These are phyloP conservation scores for Protonemura montana DNA, from an alignment of 2,888 invertebrate genomes.

Conservation along the genomic window DNA sequence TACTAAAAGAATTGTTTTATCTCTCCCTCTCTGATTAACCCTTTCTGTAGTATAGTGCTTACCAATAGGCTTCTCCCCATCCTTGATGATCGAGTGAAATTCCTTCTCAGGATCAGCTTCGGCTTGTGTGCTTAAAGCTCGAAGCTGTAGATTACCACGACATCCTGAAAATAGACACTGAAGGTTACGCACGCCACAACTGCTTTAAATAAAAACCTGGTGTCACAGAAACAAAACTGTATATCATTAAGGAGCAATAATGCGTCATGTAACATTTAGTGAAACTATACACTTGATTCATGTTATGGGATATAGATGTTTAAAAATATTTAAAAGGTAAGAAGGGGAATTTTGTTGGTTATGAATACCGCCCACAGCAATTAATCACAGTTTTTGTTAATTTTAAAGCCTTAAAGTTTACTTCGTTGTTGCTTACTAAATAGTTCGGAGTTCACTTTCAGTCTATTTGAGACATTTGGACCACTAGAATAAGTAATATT, in stretches of 20 bases:
- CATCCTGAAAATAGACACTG: too few relatives aligned
- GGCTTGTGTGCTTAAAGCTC: constrained; percentile 51
- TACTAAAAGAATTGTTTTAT: too few relatives aligned
- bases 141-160: not conserved
- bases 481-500: not conserved
- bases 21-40: too few relatives aligned
- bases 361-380: not conserved
- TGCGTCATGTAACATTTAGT: too few relatives aligned
- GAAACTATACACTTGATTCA: too few relatives aligned
- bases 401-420: not conserved
- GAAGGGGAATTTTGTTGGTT: not conserved
- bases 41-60: constrained; percentile 47
- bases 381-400: not conserved
- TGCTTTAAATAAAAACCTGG: too few relatives aligned
- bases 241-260: too few relatives aligned
- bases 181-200: too few relatives aligned
- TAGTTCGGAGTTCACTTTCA: not conserved
- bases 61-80: constrained; percentile 68
- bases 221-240: too few relatives aligned
- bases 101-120: constrained; percentile 59
- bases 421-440: not conserved
- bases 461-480: not conserved
- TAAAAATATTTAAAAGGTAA: not conserved
- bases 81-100: constrained; percentile 68
- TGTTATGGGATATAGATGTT: not conserved